Base-by-base conservation (phyloP, 2,797 vertebrate genomes). In the Sebastes taczanowskii region DNA sequence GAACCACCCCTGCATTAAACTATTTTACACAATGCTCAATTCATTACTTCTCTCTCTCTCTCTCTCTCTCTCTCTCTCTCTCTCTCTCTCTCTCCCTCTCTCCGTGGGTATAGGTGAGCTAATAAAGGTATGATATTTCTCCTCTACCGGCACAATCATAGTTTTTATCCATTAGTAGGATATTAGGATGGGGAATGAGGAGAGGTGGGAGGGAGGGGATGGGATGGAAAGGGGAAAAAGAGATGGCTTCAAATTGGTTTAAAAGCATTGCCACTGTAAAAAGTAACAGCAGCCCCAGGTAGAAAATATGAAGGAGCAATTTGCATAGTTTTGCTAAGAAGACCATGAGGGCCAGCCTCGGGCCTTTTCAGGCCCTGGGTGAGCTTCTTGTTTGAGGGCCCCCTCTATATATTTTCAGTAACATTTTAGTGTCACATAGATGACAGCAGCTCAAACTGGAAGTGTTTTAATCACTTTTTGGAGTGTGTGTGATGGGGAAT, bases 1-100 rank as follows among this genome's bases (percentile, higher is more conserved):
- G 94, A 95, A 96, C 95, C 95, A 95, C 95, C 94, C 91, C 93
- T 91, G 93, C 92, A 96, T 96, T 96, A 95, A 95, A 96, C 94
- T 95, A 95, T 95, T 95, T 95, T 95, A 94, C 93, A 95, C 95
- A 94, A 95, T 94, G 86, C 93, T 94, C 95, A 95, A 95, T 96
- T 96, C 95, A 96, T 96, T 96, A 95, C 91, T 86, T 46, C 81
- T 49, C 75, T 66, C 68, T 32, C 77, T 59, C 49, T 68, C 66
- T 82, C 78, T 60, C 86, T 53, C 63, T 77, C 69, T 59, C 49
- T 22, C 61, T 74, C 85, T 76, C 77, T 29, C 82, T 76, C 80
- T 66, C 86, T 69, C 74, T 56, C 85, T 63, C 67, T 56, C 85
- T 69, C 55, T 82, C 78, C 46, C 86, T 58, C 64, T 77, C 65